Percentiles rank a stretch among this genome's conserved stretches.
Evolutionary conservation across 2,888 invertebrate genomes (phyloP).

Genomic region (Xestia sexstrigata): DNA sequence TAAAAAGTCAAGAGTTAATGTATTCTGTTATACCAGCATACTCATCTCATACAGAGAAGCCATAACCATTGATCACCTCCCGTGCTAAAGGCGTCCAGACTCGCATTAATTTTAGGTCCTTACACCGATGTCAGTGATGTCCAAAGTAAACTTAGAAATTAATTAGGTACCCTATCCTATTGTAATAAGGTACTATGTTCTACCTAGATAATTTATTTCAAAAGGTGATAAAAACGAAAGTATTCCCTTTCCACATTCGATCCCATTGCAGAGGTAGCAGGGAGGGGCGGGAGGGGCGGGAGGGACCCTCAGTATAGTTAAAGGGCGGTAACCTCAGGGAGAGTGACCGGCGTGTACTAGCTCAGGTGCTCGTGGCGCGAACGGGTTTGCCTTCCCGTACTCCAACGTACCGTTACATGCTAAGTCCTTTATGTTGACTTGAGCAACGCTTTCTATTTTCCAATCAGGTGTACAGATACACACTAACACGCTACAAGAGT

Average conservation of each 20-base stretch:
- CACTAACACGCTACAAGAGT: too few relatives aligned
- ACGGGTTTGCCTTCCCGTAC: conserved; percentile 64
- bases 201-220: background rate
- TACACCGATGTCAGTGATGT: background rate
- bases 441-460: conserved; percentile 56
- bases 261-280: background rate
- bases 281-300: background rate
- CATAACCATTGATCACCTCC: background rate
- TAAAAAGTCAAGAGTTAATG: too few relatives aligned
- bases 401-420: conserved; percentile 18
- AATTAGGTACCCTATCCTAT: background rate
- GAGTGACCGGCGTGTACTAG: conserved; percentile 44
- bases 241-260: conserved; percentile 10
- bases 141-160: background rate
- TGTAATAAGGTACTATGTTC: background rate
- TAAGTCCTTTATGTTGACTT: conserved; percentile 49
- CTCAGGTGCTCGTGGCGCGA: conserved; percentile 31
- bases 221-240: conserved; percentile 25
- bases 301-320: conserved; percentile 16
- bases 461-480: background rate
- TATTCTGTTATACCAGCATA: background rate
- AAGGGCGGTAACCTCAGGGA: conserved; percentile 69
- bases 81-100: background rate
- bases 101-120: background rate
- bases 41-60: background rate